Evolutionary conservation across 2,797 vertebrate species (phyloP), one percentile per base, ranked within the genome.

Genomic region (Chanos chanos): DNA sequence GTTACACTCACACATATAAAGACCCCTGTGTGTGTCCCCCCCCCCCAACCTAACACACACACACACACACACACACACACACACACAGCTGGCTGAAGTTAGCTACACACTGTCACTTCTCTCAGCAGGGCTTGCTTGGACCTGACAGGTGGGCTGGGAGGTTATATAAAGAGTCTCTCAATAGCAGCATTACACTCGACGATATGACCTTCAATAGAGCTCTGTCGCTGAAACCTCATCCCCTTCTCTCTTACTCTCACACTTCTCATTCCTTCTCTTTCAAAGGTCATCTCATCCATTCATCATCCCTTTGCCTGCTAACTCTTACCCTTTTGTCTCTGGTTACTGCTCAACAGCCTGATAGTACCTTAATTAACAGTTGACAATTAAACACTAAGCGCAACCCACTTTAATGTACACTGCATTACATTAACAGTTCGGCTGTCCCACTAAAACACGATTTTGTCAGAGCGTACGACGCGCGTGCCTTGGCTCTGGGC

Each of bases 91-190:
- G 4, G 34, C n/a, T 50, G 16, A 40, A 41, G 33, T 25, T 48
- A 58, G 24, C 19, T 36, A 47, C 24, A 41, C 19, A 39, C 36
- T 54, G 18, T 78, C 76, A 60, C 41, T 4, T 36, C 65, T 47
- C 33, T 15, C 54, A 43, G 61, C 33, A 45, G 75, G 65, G 61
- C 4, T 47, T 65, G 61, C 57, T 59, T 58, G 51, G 27, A 3
- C 57, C 51, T 72, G 82, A 81, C 83, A 88, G 77, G 78, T 81
- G 82, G 76, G 39, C 40, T 57, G 8, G 50, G 31, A 3, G 44
- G 75, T 83, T 89, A 87, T 87, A 86, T 83, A 66, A 88, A 86
- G 84, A 68, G 72, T 72, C 71, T 72, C 78, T 79, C 78, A 79
- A 77, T 69, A 72, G 68, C 49, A 27, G 55, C 24, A 60, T 64